phyloP scores from a whole-genome alignment of 2,797 vertebrate genomes.

The Parambassis ranga region DNA sequence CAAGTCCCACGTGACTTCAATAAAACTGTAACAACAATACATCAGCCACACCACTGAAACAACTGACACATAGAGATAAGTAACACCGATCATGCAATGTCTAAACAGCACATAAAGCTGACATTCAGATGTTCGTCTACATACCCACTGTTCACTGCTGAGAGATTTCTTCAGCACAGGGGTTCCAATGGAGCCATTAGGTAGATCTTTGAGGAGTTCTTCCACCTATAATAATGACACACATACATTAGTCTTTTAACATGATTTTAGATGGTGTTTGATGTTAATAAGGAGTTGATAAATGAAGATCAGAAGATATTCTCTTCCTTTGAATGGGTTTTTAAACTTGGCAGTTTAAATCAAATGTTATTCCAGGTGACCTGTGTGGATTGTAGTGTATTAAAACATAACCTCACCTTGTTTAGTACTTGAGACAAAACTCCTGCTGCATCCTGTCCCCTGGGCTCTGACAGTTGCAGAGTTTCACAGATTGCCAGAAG shows the following conservation, averaged over 20 bases:
- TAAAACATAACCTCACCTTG: slow-evolving; percentile 66
- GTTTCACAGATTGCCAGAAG: slow-evolving; percentile 82
- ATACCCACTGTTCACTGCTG: slow-evolving; percentile 87
- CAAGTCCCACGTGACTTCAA: neutral
- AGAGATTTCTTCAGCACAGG: slow-evolving; percentile 84
- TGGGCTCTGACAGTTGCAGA: slow-evolving; percentile 78
- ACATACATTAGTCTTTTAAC: too few species aligned
- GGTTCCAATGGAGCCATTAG: slow-evolving; percentile 78
- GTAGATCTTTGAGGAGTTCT: slow-evolving; percentile 80
- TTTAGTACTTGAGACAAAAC: slow-evolving; percentile 81
- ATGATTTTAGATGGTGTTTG: too few species aligned
- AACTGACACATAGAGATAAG: neutral
- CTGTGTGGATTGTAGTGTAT: too few species aligned
- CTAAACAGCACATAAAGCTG: neutral
- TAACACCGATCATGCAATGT: too few species aligned
- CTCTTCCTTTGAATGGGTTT: too few species aligned
- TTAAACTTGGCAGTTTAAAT: too few species aligned
- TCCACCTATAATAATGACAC: slow-evolving; percentile 82
- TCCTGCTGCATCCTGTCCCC: slow-evolving; percentile 64
- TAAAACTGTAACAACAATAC: neutral
- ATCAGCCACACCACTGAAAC: too few species aligned
- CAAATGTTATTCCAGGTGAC: too few species aligned
- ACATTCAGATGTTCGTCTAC: slow-evolving; percentile 1
- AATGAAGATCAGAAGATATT: too few species aligned
- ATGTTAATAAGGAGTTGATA: too few species aligned